A percentile compares a stretch with the other conserved stretches of the same genome.
Conservation (phyloP, 2,797 vertebrate genomes). For the Xenentodon cancila region DNA sequence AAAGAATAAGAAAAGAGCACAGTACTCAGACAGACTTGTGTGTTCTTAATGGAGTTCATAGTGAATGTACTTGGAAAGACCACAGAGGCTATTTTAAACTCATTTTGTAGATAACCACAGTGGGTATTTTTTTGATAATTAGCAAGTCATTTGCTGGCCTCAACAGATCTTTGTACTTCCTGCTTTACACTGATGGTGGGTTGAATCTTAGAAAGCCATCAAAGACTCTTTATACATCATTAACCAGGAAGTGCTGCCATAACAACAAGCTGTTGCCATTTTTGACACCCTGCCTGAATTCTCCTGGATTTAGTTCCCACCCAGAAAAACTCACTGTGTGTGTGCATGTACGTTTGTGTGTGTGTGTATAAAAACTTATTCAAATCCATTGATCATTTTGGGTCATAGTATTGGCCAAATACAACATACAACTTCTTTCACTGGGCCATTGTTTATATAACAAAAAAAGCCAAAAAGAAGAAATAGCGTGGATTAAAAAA, state of each 20-base stretch:
- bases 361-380: constrained; percentile 2
- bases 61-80: constrained; percentile 39
- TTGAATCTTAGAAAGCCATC: constrained; percentile 69
- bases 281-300: constrained; percentile 73
- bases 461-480: too few relatives aligned
- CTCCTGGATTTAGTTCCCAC: constrained; percentile 48
- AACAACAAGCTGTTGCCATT: constrained; percentile 73
- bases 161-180: constrained; percentile 76
- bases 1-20: constrained; percentile 42
- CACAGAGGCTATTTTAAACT: constrained; percentile 59
- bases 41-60: constrained; percentile 24
- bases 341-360: constrained; percentile 18
- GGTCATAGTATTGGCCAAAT: background rate
- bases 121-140: constrained; percentile 67
- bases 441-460: too few relatives aligned
- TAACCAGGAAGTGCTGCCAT: constrained; percentile 79
- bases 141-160: constrained; percentile 70
- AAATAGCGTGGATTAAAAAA: too few relatives aligned
- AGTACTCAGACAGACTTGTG: background rate
- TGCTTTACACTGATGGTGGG: constrained; percentile 64
- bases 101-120: constrained; percentile 66
- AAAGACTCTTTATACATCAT: constrained; percentile 84
- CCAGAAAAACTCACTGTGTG: constrained; percentile 42
- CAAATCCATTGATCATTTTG: background rate
- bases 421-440: too few relatives aligned